Evolutionary conservation across 2,888 invertebrate genomes (phyloP), one percentile per base, ranked within the genome.

Genomic region (Morpho achilles): DNA sequence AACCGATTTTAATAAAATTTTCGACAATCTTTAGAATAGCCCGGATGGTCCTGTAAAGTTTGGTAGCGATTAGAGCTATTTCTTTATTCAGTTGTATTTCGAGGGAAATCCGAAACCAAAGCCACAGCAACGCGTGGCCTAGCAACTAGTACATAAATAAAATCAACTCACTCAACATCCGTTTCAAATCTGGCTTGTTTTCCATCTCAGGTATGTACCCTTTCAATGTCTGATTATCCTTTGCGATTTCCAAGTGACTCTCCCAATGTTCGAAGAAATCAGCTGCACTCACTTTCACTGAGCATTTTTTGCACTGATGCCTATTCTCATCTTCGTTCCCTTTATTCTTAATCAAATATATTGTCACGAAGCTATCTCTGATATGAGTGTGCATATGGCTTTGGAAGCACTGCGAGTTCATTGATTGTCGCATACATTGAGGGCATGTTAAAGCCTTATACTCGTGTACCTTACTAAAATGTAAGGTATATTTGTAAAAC

Each of bases 191-290:
- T 0, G 67, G 59, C 3, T 60, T 51, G 1, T 10, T 7, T 9
- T 69, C 47, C n/a, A 58, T 23, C 0, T 41, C 44, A 16, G 39
- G 41, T 16, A 32, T 49, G 8, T 3, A 56, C 2, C 7, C 40
- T 39, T 23, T 9, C 7, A 9, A 16, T 1, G 8, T 7, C 3
- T 8, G 7, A 0, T 6, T 0, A 7, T 41, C 23, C n/a, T 1
- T 8, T 0, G 52, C 10, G 7, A 72, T 45, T 7, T 56, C 43
- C 8, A 81, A 23, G 53, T 83, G 83, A 0, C 8, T 2, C 46
- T 82, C 82, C 80, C 80, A 84, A 39, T 83, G 83, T 0, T 22
- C 0, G 32, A 82, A 79, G n/a, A 71, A 72, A 0, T 69, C 47
- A 0, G 2, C 2, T 0, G 8, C 3, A 0, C 4, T 4, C 0